Evolutionary conservation across 2,888 invertebrate genomes (phyloP), one percentile per base, ranked within the genome.

Genomic region (Acleris literana): DNA sequence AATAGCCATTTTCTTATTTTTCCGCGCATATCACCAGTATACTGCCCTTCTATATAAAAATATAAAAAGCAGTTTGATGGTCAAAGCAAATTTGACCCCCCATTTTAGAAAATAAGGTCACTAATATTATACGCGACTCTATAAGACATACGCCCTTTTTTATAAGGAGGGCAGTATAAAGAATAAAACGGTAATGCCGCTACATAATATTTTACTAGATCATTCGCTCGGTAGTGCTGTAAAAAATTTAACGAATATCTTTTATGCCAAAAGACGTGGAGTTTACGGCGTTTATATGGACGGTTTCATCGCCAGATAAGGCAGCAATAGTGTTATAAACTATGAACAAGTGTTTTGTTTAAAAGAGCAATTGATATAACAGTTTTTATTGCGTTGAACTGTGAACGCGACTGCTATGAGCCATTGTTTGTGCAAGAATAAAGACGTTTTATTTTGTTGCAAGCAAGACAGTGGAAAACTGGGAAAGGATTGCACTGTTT

Each of bases 171-270:
- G 3, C 22, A 22, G 22, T 22, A 25, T 65, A 51, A 52, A 56
- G 51, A 29, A 46, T 55, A 65, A 56, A 60, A 29, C 17, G 44
- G 49, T 13, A 18, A 18, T 51, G 58, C 62, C 20, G 63, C 51
- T 68, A 70, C 70, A 65, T 65, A 52, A 65, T 61, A 61, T 65
- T 65, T 65, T 65, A 65, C 56, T 65, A 65, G 70, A 71, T 74
- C 76, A 76, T 78, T 76, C 70, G 71, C 75, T 63, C 69, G 69
- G 73, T 69, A 73, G 71, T 70, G 76, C 75, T 77, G 80, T 69
- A 81, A 80, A 82, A 81, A 80, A 80, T 76, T 77, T 81, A 79
- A 80, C 79, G 74, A 68, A 76, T 72, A 70, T 71, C 77, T 80
- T 77, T 78, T 81, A 79, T 77, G 76, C 72, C 73, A 72, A 72